phyloP scores from a whole-genome alignment of 2,888 invertebrate species.

The Drosophila helvetica region DNA sequence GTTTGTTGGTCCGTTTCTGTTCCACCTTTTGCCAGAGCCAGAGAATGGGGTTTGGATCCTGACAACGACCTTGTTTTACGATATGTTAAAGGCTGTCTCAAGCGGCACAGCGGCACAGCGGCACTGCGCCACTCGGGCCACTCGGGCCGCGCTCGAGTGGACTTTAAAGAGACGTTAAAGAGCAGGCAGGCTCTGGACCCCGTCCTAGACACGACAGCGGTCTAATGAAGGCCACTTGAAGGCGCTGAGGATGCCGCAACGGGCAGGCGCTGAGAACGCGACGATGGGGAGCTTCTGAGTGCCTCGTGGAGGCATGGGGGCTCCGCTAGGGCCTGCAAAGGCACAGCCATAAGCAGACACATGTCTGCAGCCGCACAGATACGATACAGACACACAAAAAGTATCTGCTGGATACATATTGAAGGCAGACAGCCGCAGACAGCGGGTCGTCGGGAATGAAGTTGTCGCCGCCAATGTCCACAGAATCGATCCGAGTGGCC shows the following conservation, averaged over 20 bases:
- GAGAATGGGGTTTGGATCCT: slow-evolving; percentile 28
- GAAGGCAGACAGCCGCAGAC: slow-evolving; percentile 15
- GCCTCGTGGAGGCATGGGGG: slow-evolving; percentile 8
- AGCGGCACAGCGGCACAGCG: slow-evolving; percentile 17
- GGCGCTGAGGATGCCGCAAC: slow-evolving; percentile 23
- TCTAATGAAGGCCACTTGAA: slow-evolving; percentile 75
- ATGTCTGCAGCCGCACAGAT: slow-evolving; percentile 22
- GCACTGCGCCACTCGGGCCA: slow-evolving; percentile 9
- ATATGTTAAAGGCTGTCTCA: slow-evolving; percentile 42
- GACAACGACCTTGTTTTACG: slow-evolving; percentile 48
- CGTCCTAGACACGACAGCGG: slow-evolving; percentile 50
- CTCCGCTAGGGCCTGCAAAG: slow-evolving; percentile 22
- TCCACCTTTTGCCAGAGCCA: slow-evolving; percentile 9
- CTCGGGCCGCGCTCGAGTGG: slow-evolving; percentile 39
- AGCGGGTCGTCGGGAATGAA: slow-evolving; percentile 52
- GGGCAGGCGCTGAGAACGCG: slow-evolving; percentile 31
- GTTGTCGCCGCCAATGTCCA: slow-evolving; percentile 59
- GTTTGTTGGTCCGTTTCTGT: slow-evolving; percentile 20
- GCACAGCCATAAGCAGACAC: slow-evolving; percentile 38
- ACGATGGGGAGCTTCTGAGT: slow-evolving; percentile 36
- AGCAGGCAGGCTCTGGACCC: not conserved
- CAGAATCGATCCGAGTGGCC: slow-evolving; percentile 55
- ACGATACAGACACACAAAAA: slow-evolving; percentile 10
- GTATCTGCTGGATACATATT: slow-evolving; percentile 28
- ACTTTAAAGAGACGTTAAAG: slow-evolving; percentile 39